A percentile compares a stretch with the other conserved stretches of the same genome.
These are phyloP conservation scores for Neocloeon triangulifer DNA, from an alignment of 1,140 invertebrate species.

Conservation along the genomic window DNA sequence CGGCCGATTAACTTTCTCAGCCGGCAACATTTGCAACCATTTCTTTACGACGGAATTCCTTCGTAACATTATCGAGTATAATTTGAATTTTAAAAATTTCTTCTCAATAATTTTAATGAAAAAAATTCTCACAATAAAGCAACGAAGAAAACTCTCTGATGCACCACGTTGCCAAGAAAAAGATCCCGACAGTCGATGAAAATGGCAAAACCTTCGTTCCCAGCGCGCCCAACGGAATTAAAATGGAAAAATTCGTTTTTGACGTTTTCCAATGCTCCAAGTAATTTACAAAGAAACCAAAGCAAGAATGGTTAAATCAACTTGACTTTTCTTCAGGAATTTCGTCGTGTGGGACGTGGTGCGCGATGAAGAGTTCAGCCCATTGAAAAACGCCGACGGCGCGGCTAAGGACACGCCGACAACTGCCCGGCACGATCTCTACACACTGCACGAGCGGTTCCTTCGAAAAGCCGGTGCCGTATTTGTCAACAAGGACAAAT, in stretches of 20 bases:
- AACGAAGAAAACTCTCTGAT: slow-evolving; percentile 47
- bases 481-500: slow-evolving; percentile 25
- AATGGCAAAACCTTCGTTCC: slow-evolving; percentile 51
- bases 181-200: slow-evolving; percentile 70
- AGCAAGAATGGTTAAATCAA: neutral
- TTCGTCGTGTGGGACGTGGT: slow-evolving; percentile 88
- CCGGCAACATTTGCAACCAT: slow-evolving; percentile 97
- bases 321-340: slow-evolving; percentile 20
- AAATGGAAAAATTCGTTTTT: slow-evolving; percentile 99
- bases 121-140: neutral
- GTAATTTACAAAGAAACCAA: neutral
- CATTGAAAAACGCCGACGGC: slow-evolving; percentile 81
- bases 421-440: slow-evolving; percentile 59
- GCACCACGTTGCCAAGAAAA: slow-evolving; percentile 92
- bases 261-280: slow-evolving; percentile 89
- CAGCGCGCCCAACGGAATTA: slow-evolving; percentile 78
- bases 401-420: slow-evolving; percentile 75
- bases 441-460: slow-evolving; percentile 64
- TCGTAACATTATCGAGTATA: slow-evolving; percentile 27
- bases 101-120: no score
- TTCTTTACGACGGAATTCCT: slow-evolving; percentile 85
- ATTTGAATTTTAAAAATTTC: no score
- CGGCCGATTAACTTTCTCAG: slow-evolving; percentile 69
- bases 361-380: slow-evolving; percentile 86
- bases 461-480: slow-evolving; percentile 61